These are phyloP conservation scores for Cryptomyrus ogoouensis DNA, from an alignment of 2,113 vertebrate genomes.

Conservation along the genomic window DNA sequence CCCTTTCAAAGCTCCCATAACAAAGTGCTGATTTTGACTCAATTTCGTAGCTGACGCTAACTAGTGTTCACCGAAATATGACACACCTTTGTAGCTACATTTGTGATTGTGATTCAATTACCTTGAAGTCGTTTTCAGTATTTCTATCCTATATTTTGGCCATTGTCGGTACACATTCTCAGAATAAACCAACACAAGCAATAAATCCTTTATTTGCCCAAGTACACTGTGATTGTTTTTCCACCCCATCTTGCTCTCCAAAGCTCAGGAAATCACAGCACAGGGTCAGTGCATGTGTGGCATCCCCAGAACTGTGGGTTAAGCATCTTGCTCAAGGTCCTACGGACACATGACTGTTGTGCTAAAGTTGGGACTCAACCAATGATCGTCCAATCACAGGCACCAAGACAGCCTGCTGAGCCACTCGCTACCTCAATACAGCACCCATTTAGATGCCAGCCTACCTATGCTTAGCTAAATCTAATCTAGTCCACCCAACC, in stretches of 20 bases:
- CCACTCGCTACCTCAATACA: background rate
- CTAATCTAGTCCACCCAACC: background rate
- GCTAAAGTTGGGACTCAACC: background rate
- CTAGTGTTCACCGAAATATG: background rate
- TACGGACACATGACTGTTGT: background rate
- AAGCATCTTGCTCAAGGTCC: background rate
- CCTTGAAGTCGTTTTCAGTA: background rate
- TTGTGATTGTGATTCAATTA: background rate
- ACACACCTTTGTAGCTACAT: background rate
- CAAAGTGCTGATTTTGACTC: background rate
- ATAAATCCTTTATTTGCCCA: background rate
- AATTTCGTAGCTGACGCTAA: background rate
- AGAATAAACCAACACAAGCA: background rate
- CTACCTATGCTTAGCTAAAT: background rate
- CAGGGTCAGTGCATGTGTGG: background rate
- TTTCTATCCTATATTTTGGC: background rate
- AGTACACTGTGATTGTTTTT: background rate
- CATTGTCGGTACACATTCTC: background rate
- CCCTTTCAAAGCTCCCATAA: background rate
- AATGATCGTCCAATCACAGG: background rate
- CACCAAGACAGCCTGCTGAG: background rate
- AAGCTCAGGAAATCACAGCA: background rate
- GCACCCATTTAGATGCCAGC: background rate
- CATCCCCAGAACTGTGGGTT: background rate
- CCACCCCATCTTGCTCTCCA: background rate